Evolutionary conservation across 2,113 vertebrate species (phyloP).

Genomic region (Petaurus breviceps): DNA sequence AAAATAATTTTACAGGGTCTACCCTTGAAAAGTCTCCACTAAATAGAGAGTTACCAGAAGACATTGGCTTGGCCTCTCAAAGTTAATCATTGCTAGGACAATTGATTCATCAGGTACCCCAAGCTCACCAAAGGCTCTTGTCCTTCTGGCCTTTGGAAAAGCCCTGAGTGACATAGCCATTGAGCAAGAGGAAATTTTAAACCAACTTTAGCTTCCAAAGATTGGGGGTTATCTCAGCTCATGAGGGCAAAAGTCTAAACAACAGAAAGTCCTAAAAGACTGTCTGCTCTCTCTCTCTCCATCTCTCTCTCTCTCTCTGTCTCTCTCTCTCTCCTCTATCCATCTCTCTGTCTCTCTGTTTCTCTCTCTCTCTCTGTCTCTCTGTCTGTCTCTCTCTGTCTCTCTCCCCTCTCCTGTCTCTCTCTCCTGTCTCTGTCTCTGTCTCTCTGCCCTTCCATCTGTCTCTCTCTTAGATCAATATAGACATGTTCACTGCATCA

Average conservation of each 20-base stretch:
- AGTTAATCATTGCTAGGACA: constrained; percentile 80
- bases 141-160: constrained; percentile 70
- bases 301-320: not conserved
- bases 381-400: too few species aligned
- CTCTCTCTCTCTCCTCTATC: not conserved
- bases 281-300: not conserved
- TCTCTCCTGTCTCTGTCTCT: too few species aligned
- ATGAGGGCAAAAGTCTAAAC: not conserved
- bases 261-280: not conserved
- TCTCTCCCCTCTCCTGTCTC: too few species aligned
- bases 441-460: too few species aligned
- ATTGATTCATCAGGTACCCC: constrained; percentile 63
- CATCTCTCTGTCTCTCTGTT: too few species aligned
- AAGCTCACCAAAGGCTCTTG: constrained; percentile 55
- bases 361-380: too few species aligned
- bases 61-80: constrained; percentile 43
- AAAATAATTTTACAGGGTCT: not conserved
- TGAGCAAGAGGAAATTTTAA: constrained; percentile 69
- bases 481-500: not conserved
- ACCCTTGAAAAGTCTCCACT: not conserved
- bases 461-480: not conserved
- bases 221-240: constrained; percentile 44
- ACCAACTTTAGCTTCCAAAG: constrained; percentile 16
- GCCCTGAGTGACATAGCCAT: constrained; percentile 38
- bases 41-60: constrained; percentile 27